Base-by-base conservation (phyloP, 2,797 vertebrate species). In the Melanotaenia trifasciata region DNA sequence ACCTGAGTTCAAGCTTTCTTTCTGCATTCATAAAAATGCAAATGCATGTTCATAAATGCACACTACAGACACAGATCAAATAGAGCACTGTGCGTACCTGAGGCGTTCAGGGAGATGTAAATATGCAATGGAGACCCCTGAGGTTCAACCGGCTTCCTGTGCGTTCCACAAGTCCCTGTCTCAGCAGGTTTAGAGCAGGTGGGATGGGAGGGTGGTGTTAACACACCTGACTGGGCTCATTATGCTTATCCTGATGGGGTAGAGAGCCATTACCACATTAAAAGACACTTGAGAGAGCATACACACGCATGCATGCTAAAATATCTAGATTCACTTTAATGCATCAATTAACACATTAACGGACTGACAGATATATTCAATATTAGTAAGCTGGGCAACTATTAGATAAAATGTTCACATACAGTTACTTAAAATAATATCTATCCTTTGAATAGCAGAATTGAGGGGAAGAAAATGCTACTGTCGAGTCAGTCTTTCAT, bases 131-230 rank as follows among this genome's bases (percentile, higher is more conserved):
- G 66, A 67, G 71, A 83, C 83, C 80, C 74, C 65, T 61, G 74
- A 47, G 81, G 76, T 82, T 68, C 77, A 53, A 18, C 16, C 0
- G 36, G 74, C 65, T 83, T 85, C 78, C 79, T 84, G 74, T 74
- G 67, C 66, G 58, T 81, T 89, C 76, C 78, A 33, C 2, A 12
- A 76, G 67, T 20, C 82, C 71, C 70, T 88, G 87, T 89, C 75
- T 68, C 59, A 40, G 85, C 90, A 93, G 70, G 90, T 84, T 79
- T 16, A 16, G 61, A 90, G 86, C 90, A 91, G 90, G 87, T 30
- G 28, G 28, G 28, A 30, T 93, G 88, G 74, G 65, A 75, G 33
- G 64, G 58, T 58, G 81, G 58, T 75, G 72, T 87, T 79, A 77
- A 72, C 71, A 85, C 87, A 90, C 80, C 81, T 92, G 78, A 89